Evolutionary conservation across 2,797 vertebrate species (phyloP).

Genomic region (Lepilemur septentrionalis): DNA sequence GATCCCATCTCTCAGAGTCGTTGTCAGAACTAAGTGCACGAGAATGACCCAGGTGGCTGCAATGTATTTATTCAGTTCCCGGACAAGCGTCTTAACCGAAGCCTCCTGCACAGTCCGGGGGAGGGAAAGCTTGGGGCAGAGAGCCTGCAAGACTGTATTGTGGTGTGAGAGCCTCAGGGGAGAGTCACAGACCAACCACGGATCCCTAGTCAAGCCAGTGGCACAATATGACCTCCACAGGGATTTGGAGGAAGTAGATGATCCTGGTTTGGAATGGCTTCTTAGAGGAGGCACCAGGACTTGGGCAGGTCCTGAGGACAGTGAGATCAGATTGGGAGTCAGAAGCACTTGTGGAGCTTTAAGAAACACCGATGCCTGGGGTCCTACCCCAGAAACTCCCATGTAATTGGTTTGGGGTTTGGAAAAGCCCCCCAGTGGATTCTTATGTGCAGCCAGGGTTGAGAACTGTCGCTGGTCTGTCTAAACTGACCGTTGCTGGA

Average conservation of each 20-base stretch:
- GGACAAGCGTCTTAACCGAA: not conserved
- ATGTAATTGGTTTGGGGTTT: not conserved
- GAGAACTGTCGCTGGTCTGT: not conserved
- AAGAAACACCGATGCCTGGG: not conserved
- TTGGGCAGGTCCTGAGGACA: not conserved
- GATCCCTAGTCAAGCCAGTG: too few relatives aligned
- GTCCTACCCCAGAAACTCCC: not conserved
- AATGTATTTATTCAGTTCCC: not conserved
- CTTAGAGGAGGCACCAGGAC: not conserved
- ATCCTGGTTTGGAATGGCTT: not conserved
- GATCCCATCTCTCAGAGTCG: not conserved
- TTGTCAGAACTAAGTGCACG: not conserved
- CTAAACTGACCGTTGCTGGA: not conserved
- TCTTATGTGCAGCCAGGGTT: not conserved
- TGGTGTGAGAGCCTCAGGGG: not conserved
- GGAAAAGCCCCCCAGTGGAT: not conserved
- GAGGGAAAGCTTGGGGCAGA: not conserved
- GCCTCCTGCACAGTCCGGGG: not conserved
- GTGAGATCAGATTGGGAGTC: too few relatives aligned
- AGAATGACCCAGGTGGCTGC: not conserved
- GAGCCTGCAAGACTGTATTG: not conserved
- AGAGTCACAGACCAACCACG: not conserved
- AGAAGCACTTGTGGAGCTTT: not conserved
- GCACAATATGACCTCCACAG: not conserved
- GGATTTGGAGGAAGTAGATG: not conserved